Evolutionary conservation across 1,140 invertebrate species (phyloP).

Genomic region (Zaprionus taronus): DNA sequence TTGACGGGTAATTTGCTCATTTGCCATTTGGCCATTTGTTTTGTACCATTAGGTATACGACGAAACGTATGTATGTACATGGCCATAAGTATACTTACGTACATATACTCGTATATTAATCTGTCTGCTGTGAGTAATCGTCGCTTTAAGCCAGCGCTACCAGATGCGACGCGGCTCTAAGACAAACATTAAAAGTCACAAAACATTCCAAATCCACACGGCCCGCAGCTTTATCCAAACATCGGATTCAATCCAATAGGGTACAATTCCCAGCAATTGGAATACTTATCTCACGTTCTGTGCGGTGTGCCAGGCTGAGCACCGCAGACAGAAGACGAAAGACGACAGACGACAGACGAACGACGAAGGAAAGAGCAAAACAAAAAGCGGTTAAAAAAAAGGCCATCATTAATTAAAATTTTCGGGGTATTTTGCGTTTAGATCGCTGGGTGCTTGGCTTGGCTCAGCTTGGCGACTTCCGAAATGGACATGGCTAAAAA

Average conservation of each 20-base stretch:
- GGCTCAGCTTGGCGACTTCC: constrained; percentile 53
- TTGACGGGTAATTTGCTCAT: constrained; percentile 5
- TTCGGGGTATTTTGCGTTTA: constrained; percentile 42
- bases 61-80: background rate
- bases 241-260: constrained; percentile 11
- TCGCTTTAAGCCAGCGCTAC: constrained; percentile 26
- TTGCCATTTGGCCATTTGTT: constrained; percentile 19
- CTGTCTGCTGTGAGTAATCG: constrained; percentile 60
- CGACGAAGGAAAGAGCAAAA: constrained; percentile 5
- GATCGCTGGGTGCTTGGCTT: constrained; percentile 18
- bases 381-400: constrained; percentile 26
- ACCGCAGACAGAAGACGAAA: background rate
- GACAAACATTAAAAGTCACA: constrained; percentile 18
- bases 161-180: constrained; percentile 12
- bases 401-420: constrained; percentile 74
- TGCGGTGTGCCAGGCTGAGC: constrained; percentile 10
- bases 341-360: background rate
- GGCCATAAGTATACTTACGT: constrained; percentile 27
- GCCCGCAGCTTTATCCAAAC: constrained; percentile 28
- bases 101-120: constrained; percentile 55
- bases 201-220: constrained; percentile 22
- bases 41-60: constrained; percentile 37
- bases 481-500: constrained; percentile 73
- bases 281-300: constrained; percentile 43
- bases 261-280: constrained; percentile 8